Conservation (phyloP, 2,797 vertebrate genomes). For the Alfaro cultratus region DNA sequence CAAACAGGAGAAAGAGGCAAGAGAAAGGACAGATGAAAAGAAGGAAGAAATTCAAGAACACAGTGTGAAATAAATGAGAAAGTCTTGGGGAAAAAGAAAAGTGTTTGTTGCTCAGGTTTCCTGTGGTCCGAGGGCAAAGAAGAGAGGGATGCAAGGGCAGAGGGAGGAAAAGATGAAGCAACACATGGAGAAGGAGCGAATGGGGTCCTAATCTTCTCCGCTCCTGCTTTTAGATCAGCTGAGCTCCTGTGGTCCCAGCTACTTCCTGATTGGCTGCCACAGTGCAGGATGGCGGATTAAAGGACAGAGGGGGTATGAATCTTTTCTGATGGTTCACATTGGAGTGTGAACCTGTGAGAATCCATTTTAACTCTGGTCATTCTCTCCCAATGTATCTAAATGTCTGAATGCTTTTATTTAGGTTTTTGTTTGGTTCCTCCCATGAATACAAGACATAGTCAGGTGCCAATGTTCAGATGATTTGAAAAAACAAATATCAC, state of each 20-base stretch:
- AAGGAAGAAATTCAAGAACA: slow-evolving; percentile 41
- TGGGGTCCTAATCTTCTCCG: slow-evolving; percentile 72
- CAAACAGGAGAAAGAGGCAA: slow-evolving; percentile 26
- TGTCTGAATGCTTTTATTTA: neutral
- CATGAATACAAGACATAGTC: neutral
- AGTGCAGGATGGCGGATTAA: slow-evolving; percentile 53
- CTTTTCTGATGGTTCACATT: slow-evolving; percentile 35
- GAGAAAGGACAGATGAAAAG: slow-evolving; percentile 24
- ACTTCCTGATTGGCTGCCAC: slow-evolving; percentile 55
- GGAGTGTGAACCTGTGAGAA: slow-evolving; percentile 24
- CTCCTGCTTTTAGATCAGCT: slow-evolving; percentile 55
- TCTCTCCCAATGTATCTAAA: neutral
- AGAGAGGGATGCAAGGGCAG: slow-evolving; percentile 22
- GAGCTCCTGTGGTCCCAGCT: slow-evolving; percentile 49
- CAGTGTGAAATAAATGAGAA: slow-evolving; percentile 65
- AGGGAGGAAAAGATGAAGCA: slow-evolving; percentile 51
- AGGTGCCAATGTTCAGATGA: neutral
- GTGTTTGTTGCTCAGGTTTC: slow-evolving; percentile 31
- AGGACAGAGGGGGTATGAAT: slow-evolving; percentile 43
- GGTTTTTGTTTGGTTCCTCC: neutral
- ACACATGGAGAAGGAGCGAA: slow-evolving; percentile 50
- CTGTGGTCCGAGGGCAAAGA: slow-evolving; percentile 40
- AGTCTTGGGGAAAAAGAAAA: slow-evolving; percentile 28
- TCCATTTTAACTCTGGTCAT: slow-evolving; percentile 1
- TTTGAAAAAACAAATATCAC: neutral